A percentile compares a stretch with the other conserved stretches of the same genome.
Conservation (phyloP, 2,797 vertebrate species). For the Champsocephalus esox region DNA sequence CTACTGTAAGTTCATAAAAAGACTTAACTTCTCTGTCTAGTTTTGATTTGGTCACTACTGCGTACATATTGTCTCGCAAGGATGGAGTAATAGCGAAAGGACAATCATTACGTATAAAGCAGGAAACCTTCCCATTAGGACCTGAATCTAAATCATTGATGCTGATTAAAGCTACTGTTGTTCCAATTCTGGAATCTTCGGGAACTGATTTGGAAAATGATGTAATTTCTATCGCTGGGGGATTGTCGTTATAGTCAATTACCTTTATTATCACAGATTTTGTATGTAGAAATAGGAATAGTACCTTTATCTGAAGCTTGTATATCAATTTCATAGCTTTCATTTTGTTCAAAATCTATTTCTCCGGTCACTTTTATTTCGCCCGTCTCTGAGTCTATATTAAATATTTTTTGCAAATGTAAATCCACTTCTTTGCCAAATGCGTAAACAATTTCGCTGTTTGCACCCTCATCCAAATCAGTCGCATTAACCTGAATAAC, state of each 20-base stretch:
- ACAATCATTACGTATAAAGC: slow-evolving; percentile 43
- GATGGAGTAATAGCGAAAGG: slow-evolving; percentile 65
- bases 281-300: slow-evolving; percentile 4
- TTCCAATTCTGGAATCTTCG: slow-evolving; percentile 60
- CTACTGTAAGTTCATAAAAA: slow-evolving; percentile 64
- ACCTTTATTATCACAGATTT: slow-evolving; percentile 60
- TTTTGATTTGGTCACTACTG: slow-evolving; percentile 64
- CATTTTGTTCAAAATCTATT: slow-evolving; percentile 64
- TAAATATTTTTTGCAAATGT: slow-evolving; percentile 37
- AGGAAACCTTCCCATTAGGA: slow-evolving; percentile 65
- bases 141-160: slow-evolving; percentile 75
- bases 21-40: slow-evolving; percentile 67
- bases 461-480: slow-evolving; percentile 65
- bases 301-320: slow-evolving; percentile 61
- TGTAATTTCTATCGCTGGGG: slow-evolving; percentile 65
- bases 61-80: slow-evolving; percentile 67
- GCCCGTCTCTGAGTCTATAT: slow-evolving; percentile 46
- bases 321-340: slow-evolving; percentile 65
- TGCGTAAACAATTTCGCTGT: slow-evolving; percentile 61
- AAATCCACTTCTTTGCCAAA: slow-evolving; percentile 38
- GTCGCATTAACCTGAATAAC: slow-evolving; percentile 65
- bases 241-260: slow-evolving; percentile 66
- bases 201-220: slow-evolving; percentile 59
- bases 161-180: slow-evolving; percentile 68
- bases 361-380: slow-evolving; percentile 54